Conservation (phyloP, 2,888 invertebrate species). For the Ochropacha duplaris region DNA sequence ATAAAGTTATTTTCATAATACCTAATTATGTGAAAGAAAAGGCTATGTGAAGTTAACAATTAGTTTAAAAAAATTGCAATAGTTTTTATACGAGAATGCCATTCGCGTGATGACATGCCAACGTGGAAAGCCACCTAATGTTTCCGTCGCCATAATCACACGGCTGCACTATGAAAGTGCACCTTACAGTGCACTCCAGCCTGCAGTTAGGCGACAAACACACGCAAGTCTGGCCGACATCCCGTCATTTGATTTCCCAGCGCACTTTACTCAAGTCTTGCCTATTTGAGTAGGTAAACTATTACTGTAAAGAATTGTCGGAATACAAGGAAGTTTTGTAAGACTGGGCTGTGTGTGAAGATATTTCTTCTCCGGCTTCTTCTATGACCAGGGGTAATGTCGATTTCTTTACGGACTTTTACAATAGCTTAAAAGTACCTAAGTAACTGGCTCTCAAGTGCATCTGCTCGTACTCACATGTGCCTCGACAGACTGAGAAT, state of each 20-base stretch:
- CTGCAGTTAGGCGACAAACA: conserved; percentile 20
- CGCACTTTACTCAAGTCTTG: conserved; percentile 39
- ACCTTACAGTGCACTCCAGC: conserved; percentile 27
- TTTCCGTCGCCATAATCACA: conserved; percentile 48
- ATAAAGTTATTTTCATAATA: too few relatives aligned
- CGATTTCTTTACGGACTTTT: too few relatives aligned
- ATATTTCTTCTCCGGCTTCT: too few relatives aligned
- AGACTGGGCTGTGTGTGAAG: conserved; percentile 24
- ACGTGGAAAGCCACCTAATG: conserved; percentile 40
- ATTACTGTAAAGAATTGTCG: conserved; percentile 41
- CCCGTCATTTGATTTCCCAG: conserved; percentile 43
- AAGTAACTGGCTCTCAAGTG: too few relatives aligned
- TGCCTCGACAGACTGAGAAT: too few relatives aligned
- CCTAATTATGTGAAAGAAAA: not conserved
- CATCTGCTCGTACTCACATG: too few relatives aligned
- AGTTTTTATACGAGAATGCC: conserved; percentile 26
- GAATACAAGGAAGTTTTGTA: conserved; percentile 28
- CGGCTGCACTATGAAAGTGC: conserved; percentile 42
- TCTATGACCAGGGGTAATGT: too few relatives aligned
- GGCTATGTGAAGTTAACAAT: too few relatives aligned
- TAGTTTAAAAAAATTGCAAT: conserved; percentile 6
- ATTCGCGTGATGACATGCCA: conserved; percentile 47
- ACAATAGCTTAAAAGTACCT: too few relatives aligned
- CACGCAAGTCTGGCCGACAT: conserved; percentile 39
- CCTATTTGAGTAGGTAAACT: conserved; percentile 39